Percentiles rank a stretch among this genome's conserved stretches.
Evolutionary conservation across 2,113 vertebrate species (phyloP).

Genomic region (Orycteropus afer): DNA sequence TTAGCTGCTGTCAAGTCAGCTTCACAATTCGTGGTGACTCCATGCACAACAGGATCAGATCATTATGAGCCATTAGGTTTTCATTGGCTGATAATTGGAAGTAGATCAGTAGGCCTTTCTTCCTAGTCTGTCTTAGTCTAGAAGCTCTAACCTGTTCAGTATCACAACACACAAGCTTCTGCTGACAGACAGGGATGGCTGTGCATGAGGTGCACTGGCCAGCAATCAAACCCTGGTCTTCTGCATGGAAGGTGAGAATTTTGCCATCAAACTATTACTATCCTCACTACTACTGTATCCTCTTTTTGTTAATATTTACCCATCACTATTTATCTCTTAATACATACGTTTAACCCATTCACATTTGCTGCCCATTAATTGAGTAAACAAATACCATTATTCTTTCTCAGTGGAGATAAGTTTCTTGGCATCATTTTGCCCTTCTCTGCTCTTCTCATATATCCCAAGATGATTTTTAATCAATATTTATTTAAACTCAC

Average conservation of each 20-base stretch:
- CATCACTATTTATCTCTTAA: not conserved
- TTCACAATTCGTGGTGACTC: not conserved
- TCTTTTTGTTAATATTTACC: not conserved
- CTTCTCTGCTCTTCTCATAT: not conserved
- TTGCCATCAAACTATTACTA: not conserved
- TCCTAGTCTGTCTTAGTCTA: too few relatives aligned
- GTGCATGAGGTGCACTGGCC: too few relatives aligned
- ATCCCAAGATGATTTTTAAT: constrained; percentile 17
- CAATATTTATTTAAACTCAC: not conserved
- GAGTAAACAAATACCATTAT: not conserved
- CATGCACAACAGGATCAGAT: not conserved
- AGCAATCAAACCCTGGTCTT: not conserved
- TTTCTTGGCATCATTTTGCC: not conserved
- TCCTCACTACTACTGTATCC: fast-evolving
- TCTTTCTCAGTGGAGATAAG: not conserved
- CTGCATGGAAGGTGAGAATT: not conserved
- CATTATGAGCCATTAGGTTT: not conserved
- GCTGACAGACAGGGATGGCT: too few relatives aligned
- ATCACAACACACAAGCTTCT: too few relatives aligned
- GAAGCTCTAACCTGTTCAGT: too few relatives aligned
- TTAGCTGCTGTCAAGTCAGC: not conserved
- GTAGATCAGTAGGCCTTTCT: too few relatives aligned
- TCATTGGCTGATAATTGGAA: not conserved
- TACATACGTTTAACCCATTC: constrained; percentile 14
- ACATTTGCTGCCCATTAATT: constrained; percentile 38